Conservation (phyloP, 2,113 vertebrate species). For the Bambusicola thoracicus region DNA sequence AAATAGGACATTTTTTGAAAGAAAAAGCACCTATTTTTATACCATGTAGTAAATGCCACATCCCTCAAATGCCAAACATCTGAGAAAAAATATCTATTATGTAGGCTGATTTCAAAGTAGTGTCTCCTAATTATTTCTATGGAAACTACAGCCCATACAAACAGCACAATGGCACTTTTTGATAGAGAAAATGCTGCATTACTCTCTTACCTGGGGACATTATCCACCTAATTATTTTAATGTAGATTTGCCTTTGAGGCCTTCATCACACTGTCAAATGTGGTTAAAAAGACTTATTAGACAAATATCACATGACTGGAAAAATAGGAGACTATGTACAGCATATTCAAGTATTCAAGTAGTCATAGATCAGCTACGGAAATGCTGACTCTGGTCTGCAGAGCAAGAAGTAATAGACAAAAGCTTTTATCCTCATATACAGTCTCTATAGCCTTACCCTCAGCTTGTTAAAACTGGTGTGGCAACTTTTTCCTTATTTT, state of each 20-base stretch:
- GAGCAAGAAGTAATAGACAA: background rate
- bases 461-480: background rate
- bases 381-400: background rate
- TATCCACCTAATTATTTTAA: background rate
- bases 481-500: background rate
- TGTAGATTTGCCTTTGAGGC: background rate
- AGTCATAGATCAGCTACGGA: background rate
- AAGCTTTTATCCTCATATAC: background rate
- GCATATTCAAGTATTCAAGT: background rate
- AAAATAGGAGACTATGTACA: background rate
- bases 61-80: background rate
- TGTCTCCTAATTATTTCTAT: no score
- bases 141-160: no score
- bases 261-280: background rate
- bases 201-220: background rate
- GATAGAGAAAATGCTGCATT: background rate
- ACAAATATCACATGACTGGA: background rate
- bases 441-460: background rate
- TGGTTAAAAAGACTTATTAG: background rate
- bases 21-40: background rate
- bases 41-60: background rate
- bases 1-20: accelerated
- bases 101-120: no score
- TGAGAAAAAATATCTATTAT: background rate
- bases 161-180: no score